Conservation (phyloP, 2,797 vertebrate genomes). For the Diplodus sargus region DNA sequence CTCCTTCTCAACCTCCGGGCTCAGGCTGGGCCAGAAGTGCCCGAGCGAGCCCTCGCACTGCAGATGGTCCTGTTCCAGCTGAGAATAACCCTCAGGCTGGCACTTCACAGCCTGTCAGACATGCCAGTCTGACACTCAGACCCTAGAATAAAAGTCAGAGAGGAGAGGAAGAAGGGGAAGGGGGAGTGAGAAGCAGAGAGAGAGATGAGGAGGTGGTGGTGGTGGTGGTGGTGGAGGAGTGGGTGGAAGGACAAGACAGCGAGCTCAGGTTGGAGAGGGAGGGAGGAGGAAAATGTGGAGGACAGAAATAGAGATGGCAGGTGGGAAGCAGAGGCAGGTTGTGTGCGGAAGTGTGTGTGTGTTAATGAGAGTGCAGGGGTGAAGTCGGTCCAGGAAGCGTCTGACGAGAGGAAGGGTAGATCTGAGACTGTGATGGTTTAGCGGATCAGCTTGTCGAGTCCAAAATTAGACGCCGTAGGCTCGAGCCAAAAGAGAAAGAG, state of each 20-base stretch:
- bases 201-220: too few species aligned
- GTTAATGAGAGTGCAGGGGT: constrained; percentile 39
- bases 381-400: constrained; percentile 12
- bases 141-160: constrained; percentile 32
- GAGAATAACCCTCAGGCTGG: constrained; percentile 43
- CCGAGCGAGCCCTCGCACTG: constrained; percentile 23
- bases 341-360: constrained; percentile 19
- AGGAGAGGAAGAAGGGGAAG: not conserved
- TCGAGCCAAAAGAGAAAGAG: not conserved
- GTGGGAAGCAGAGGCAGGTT: constrained; percentile 25
- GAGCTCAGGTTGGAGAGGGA: not conserved
- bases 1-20: constrained; percentile 13
- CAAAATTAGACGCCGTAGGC: not conserved
- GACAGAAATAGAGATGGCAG: constrained; percentile 31
- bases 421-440: not conserved
- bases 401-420: constrained; percentile 2
- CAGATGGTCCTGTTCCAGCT: constrained; percentile 63
- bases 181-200: not conserved
- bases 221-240: not conserved
- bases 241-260: constrained; percentile 20
- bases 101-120: constrained; percentile 67
- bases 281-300: constrained; percentile 5
- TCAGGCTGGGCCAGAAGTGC: constrained; percentile 10
- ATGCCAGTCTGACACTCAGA: constrained; percentile 53
- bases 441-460: not conserved